These are phyloP conservation scores for Anolis carolinensis DNA, from an alignment of 2,113 vertebrate species.

Conservation along the genomic window DNA sequence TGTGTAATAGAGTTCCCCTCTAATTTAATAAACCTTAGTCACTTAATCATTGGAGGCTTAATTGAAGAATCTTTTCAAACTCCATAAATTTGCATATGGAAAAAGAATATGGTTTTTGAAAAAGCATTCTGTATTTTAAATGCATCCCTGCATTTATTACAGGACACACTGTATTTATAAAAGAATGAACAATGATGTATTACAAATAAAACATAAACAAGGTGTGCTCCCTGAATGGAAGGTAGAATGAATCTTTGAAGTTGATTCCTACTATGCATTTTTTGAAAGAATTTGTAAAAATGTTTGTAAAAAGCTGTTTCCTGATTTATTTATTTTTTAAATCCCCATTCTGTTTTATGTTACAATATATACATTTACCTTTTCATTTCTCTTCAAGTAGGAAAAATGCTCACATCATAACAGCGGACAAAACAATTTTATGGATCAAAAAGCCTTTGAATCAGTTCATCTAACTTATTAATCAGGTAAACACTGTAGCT, in stretches of 20 bases:
- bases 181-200: not conserved
- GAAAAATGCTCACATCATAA: not conserved
- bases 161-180: not conserved
- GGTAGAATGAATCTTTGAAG: not conserved
- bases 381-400: not conserved
- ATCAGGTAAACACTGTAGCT: not conserved
- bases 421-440: not conserved
- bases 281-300: not conserved
- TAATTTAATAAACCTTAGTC: not conserved
- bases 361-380: not conserved
- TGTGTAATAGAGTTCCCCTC: not conserved
- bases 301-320: not conserved
- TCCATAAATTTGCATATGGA: not conserved
- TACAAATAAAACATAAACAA: not conserved
- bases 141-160: not conserved
- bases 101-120: not conserved
- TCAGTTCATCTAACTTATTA: slow-evolving; percentile 1
- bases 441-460: slow-evolving; percentile 2
- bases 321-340: not conserved
- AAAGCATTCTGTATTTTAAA: not conserved
- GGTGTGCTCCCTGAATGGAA: not conserved
- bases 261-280: not conserved
- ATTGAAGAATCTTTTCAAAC: not conserved
- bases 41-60: not conserved
- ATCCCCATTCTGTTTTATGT: too few relatives aligned